Evolutionary conservation across 35 echinoderm and acorn worm genomes (phyloP).

Genomic region (Ptychodera flava): DNA sequence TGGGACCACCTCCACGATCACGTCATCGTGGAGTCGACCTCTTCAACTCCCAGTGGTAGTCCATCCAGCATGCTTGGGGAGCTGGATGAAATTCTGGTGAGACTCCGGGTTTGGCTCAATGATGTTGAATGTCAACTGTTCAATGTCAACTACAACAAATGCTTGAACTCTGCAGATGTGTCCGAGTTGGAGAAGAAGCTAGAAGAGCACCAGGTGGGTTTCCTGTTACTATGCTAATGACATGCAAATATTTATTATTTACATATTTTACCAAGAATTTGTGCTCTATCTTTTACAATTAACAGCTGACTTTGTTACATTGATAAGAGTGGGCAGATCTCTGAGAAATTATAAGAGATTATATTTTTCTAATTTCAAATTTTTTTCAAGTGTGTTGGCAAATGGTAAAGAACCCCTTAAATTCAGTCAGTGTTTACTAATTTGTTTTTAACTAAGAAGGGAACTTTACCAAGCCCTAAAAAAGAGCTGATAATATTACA

Average conservation of each 20-base stretch:
- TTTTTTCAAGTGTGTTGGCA: background rate
- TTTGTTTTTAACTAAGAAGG: too few species aligned
- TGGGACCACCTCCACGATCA: slow-evolving; percentile 46
- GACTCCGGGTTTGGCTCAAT: slow-evolving; percentile 77
- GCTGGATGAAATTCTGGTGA: slow-evolving; percentile 72
- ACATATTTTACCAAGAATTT: background rate
- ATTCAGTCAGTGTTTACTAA: too few species aligned
- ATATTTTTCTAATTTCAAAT: background rate
- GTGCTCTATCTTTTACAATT: background rate
- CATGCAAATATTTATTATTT: slow-evolving; percentile 3
- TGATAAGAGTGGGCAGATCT: background rate
- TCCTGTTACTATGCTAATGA: background rate
- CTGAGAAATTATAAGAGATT: background rate
- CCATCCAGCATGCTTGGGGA: slow-evolving; percentile 64
- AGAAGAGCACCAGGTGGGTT: slow-evolving; percentile 39
- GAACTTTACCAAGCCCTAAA: too few species aligned
- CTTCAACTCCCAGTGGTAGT: slow-evolving; percentile 21
- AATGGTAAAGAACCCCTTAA: too few species aligned
- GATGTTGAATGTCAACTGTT: slow-evolving; percentile 77
- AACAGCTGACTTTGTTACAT: background rate
- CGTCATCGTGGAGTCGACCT: slow-evolving; percentile 8
- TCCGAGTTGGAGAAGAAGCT: slow-evolving; percentile 67
- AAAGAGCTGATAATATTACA: too few species aligned
- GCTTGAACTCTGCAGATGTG: slow-evolving; percentile 22
- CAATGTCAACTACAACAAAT: slow-evolving; percentile 36